These are phyloP conservation scores for Muscicapa striata DNA, from an alignment of 2,797 vertebrate genomes.

Conservation along the genomic window DNA sequence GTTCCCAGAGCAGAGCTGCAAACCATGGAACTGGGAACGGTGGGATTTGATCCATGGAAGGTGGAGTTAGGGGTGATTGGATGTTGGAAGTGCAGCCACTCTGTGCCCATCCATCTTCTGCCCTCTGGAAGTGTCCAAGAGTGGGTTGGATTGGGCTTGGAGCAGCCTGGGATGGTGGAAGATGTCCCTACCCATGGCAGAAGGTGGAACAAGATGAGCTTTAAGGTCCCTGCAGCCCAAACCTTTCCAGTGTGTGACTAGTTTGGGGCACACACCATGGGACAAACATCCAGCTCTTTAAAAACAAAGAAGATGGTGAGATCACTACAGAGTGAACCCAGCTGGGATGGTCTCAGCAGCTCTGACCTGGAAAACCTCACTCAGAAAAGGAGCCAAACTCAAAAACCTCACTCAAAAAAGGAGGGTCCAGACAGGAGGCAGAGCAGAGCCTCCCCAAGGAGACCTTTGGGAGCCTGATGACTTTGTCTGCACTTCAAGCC, in stretches of 20 bases:
- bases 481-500: not conserved
- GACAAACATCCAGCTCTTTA: not conserved
- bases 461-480: not conserved
- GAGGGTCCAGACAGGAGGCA: not conserved
- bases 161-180: not conserved
- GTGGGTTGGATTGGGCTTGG: rapidly evolving
- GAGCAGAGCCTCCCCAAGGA: not conserved
- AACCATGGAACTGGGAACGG: not conserved
- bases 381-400: not conserved
- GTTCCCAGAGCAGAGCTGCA: not conserved
- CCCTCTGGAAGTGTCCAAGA: not conserved
- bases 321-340: not conserved
- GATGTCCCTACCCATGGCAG: not conserved
- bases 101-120: not conserved
- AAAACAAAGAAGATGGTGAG: not conserved
- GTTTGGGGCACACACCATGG: not conserved
- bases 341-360: not conserved
- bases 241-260: not conserved
- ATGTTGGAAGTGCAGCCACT: not conserved
- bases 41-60: not conserved
- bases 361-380: not conserved
- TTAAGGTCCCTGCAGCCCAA: not conserved
- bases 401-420: not conserved
- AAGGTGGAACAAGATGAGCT: rapidly evolving
- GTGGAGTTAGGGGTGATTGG: not conserved